Evolutionary conservation across 2,797 vertebrate species (phyloP).

Genomic region (Xyrichtys novacula): DNA sequence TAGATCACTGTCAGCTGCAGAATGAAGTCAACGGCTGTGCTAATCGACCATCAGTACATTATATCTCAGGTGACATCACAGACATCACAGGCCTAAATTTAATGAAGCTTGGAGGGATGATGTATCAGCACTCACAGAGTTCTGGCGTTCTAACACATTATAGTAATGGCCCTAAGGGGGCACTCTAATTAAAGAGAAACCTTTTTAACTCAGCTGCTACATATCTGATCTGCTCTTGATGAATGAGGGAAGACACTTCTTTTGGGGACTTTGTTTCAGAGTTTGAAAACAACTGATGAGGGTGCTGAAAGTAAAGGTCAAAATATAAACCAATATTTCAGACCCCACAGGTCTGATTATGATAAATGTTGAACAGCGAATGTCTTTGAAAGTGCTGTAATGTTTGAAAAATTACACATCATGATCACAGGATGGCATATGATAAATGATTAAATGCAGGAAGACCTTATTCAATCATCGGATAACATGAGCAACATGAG

Average conservation of each 20-base stretch:
- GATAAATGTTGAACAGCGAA: not conserved
- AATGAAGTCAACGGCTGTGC: conserved; percentile 27
- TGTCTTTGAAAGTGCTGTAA: not conserved
- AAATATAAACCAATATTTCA: conserved; percentile 1
- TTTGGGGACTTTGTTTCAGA: conserved; percentile 10
- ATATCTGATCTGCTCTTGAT: conserved; percentile 31
- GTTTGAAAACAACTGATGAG: conserved; percentile 29
- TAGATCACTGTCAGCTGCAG: conserved; percentile 45
- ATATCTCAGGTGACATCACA: conserved; percentile 62
- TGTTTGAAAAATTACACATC: not conserved
- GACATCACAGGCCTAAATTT: conserved; percentile 47
- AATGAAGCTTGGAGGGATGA: conserved; percentile 48
- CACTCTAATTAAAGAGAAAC: conserved; percentile 46
- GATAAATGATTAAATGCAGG: not conserved
- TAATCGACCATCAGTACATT: conserved; percentile 46
- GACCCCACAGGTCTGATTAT: not conserved
- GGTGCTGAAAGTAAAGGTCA: conserved; percentile 9
- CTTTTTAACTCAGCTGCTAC: conserved; percentile 21
- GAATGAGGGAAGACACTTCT: conserved; percentile 8
- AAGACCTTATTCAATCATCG: not conserved
- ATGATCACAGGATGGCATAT: not conserved
- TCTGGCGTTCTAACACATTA: conserved; percentile 39
- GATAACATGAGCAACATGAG: too few species aligned
- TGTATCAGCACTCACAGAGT: conserved; percentile 30
- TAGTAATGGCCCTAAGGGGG: conserved; percentile 33